These are phyloP conservation scores for Protophormia terraenovae DNA, from an alignment of 2,888 invertebrate genomes.

Conservation along the genomic window DNA sequence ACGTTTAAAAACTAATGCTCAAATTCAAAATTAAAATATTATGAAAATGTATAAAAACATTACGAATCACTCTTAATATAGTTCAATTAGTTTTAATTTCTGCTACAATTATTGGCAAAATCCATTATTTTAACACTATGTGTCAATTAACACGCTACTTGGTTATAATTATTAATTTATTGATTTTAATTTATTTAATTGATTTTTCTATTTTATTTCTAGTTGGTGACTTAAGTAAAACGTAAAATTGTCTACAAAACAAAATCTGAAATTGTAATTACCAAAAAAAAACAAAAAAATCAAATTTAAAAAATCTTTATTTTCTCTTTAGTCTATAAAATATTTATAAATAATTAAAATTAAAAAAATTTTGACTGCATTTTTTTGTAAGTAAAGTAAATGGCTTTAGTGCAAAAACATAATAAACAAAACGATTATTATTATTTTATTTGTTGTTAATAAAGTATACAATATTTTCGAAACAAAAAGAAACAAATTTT, in stretches of 20 bases:
- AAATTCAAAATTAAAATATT: too few species aligned
- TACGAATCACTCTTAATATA: neutral
- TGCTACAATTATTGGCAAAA: neutral
- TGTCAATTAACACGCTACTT: neutral
- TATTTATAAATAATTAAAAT: constrained; percentile 20
- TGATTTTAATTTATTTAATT: constrained; percentile 32
- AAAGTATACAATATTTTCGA: constrained; percentile 2
- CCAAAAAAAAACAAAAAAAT: constrained; percentile 34
- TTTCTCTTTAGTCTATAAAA: neutral
- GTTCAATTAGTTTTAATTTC: neutral
- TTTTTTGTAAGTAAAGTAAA: constrained; percentile 57
- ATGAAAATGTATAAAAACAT: too few species aligned
- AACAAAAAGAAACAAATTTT: constrained; percentile 9
- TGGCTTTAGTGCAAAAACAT: constrained; percentile 30
- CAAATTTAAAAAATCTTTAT: neutral
- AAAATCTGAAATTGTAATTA: constrained; percentile 37
- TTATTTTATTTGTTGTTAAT: neutral
- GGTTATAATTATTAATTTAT: neutral
- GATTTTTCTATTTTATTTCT: constrained; percentile 53
- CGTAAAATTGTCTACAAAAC: constrained; percentile 44
- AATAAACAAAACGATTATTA: constrained; percentile 21
- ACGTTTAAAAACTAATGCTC: too few species aligned
- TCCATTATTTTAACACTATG: neutral
- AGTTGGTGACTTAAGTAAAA: constrained; percentile 64
- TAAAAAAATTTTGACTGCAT: constrained; percentile 44